Evolutionary conservation across 2,113 vertebrate species (phyloP), one percentile per base, ranked within the genome.

Genomic region (Emydura subglobosa): DNA sequence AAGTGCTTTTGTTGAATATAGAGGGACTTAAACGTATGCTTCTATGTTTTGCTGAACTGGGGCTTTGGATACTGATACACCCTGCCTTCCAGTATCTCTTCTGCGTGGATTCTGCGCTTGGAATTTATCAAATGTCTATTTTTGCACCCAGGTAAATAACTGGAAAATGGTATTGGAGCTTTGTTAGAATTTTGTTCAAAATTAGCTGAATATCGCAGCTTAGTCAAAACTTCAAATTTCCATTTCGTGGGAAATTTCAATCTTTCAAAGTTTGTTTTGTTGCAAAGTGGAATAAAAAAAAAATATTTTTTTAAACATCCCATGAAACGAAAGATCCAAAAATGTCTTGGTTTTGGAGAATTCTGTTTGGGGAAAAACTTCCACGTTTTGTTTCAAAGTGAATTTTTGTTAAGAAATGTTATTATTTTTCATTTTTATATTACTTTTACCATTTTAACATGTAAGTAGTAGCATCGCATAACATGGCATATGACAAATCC

Each of bases 51-150:
- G 83, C 65, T 0, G 13, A 53, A 44, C 7, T 0, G 1, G 50
- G 39, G 27, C 54, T 1, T 17, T 9, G 39, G 85, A 39, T 49
- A 10, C 5, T 16, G 10, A 13, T 8, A 25, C 3, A 9, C 24
- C 10, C 25, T 6, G 0, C 1, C 0, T 0, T 39, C 6, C 9
- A 74, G 79, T 0, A 42, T 3, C 85, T 12, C 7, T 68, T 68
- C 19, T 34, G 22, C 21, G 4, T 1, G n/a, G 79, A 81, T 22
- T 34, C 79, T 6, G 10, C 3, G 4, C 0, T 0, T 80, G 49
- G 34, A 82, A 53, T 34, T 34, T 3, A 0, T 2, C 27, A 53
- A 53, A 34, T 2, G 22, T n/a, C 50, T 44, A 68, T 22, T 51
- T 22, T 1, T 1, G 31, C 6, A 65, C 14, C 59, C 61, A 17